Conservation (phyloP, 2,888 invertebrate species). For the Gryllus longicercus region DNA sequence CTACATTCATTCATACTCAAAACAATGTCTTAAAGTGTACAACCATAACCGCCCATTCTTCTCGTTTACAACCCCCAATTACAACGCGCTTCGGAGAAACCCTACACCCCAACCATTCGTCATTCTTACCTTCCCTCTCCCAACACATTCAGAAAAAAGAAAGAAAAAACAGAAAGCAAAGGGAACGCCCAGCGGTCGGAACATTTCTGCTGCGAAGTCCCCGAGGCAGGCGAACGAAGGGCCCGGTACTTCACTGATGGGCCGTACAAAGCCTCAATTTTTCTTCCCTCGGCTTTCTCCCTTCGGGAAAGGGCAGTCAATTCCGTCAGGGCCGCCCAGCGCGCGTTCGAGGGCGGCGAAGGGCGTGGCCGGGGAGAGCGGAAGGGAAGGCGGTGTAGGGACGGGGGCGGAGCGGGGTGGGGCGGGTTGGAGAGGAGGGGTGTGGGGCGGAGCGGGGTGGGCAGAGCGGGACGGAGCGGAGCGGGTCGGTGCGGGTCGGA, state of each 20-base stretch:
- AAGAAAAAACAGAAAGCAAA: too few species aligned
- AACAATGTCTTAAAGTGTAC: too few species aligned
- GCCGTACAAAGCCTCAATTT: slow-evolving; percentile 7
- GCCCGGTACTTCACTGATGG: background rate
- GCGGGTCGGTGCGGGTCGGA: background rate
- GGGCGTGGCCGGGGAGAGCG: background rate
- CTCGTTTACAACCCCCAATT: too few species aligned
- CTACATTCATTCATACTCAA: too few species aligned
- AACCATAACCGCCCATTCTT: too few species aligned
- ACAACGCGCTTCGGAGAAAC: too few species aligned
- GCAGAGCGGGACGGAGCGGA: background rate
- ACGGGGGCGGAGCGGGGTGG: background rate
- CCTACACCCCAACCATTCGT: too few species aligned
- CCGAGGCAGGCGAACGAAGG: too few species aligned
- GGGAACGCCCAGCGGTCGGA: too few species aligned
- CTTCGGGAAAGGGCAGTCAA: slow-evolving; percentile 17
- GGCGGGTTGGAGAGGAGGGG: background rate
- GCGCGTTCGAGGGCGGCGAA: background rate
- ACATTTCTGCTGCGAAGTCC: too few species aligned
- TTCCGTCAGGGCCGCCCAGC: background rate
- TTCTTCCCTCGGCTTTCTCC: background rate
- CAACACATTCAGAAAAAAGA: too few species aligned
- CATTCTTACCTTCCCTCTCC: too few species aligned
- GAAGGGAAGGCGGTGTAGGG: background rate
- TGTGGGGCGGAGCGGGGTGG: background rate